phyloP scores from a whole-genome alignment of 2,888 invertebrate genomes.

The Tiliacea aurago region DNA sequence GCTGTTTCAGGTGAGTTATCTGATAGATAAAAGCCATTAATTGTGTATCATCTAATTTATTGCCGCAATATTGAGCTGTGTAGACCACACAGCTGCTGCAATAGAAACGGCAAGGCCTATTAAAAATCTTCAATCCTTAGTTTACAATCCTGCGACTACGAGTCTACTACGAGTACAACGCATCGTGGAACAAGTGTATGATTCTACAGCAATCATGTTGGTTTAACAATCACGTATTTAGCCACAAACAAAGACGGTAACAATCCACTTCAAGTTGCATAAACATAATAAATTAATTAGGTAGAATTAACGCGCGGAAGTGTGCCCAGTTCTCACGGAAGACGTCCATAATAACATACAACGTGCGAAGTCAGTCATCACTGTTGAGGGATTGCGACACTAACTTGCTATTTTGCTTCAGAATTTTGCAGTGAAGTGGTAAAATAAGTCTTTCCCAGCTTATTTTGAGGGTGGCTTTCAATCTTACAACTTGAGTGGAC shows the following conservation, averaged over 20 bases:
- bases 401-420: background rate
- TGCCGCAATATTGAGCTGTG: no score
- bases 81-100: background rate
- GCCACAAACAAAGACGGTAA: conserved; percentile 14
- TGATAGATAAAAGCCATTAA: background rate
- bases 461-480: background rate
- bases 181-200: background rate
- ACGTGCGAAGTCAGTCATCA: conserved; percentile 10
- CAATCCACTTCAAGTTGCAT: conserved; percentile 16
- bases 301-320: conserved; percentile 42
- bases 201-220: background rate
- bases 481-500: background rate
- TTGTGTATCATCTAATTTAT: background rate
- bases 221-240: conserved; percentile 11
- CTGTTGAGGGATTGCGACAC: conserved; percentile 17
- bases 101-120: background rate
- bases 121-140: background rate
- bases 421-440: background rate
- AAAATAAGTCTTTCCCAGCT: background rate
- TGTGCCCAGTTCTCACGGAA: conserved; percentile 48
- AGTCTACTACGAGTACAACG: background rate
- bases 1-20: background rate
- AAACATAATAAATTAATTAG: conserved; percentile 21
- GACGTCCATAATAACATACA: conserved; percentile 14
- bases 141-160: background rate